Base-by-base conservation (phyloP, 1,140 invertebrate species). In the Potamilus streckersoni region DNA sequence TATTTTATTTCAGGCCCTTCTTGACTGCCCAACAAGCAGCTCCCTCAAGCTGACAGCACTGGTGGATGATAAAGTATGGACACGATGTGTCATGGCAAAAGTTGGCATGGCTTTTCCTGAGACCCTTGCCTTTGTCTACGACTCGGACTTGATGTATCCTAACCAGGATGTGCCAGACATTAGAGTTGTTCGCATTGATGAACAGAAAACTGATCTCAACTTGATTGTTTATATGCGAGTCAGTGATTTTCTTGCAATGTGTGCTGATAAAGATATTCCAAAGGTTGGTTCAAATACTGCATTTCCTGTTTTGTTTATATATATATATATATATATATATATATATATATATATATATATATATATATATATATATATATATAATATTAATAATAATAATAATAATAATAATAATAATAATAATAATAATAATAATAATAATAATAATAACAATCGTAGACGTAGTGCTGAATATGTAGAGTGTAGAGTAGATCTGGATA, bases 21-120 rank as follows among this genome's bases (percentile, higher is more conserved):
- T 85, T 19, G 83, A 85, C 19, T 79, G 78, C 49, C 83, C 83
- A 2, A 81, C 81, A 76, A 80, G 79, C 23, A 80, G 79, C 56
- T 83, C 83, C 0, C 14, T 80, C n/a, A 69, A 79, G 17, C 60
- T 85, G 27, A 77, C 66, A 49, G 69, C 73, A 31, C 27, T 73
- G 13, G 77, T 81, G 2, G 83, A 85, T 31, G 79, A 85, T 67
- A 85, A 82, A 72, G 64, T 85, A 0, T 76, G 76, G 74, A 85
- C 82, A 15, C 56, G 82, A n/a, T 73, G 77, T 6, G 31, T 78
- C 17, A 78, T 82, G 76, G 80, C 79, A 49, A 71, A 76, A 62
- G 74, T 71, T 55, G 76, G 78, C n/a, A 69, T 81, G 2, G 59
- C 23, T 17, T 75, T 74, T 55, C 83, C 83, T 49, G 78, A 75